Base-by-base conservation (phyloP, 1,140 invertebrate genomes). In the Apolygus lucorum region DNA sequence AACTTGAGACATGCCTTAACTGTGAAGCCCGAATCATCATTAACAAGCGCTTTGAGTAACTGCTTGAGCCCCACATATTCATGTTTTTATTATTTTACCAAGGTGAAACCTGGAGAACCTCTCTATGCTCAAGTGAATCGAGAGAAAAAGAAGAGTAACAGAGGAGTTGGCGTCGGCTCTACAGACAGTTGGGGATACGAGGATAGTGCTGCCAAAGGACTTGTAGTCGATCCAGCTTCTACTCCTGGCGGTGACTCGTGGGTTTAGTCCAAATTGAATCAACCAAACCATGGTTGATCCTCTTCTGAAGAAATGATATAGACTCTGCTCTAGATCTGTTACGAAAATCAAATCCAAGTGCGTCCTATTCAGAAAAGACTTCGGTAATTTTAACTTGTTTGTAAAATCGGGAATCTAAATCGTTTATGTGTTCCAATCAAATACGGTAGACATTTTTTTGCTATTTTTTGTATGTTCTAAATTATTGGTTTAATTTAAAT, bases 81-180 rank as follows among this genome's bases (percentile, higher is more conserved):
- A n/a, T n/a, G n/a, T n/a, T n/a, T n/a, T n/a, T n/a, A n/a, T n/a
- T n/a, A n/a, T n/a, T n/a, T n/a, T n/a, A n/a, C n/a, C n/a, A n/a
- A 84, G 80, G 81, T 82, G 74, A 83, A 84, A 79, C 81, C 84
- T 73, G 84, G 83, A 75, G 88, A 90, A 80, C 88, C 88, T 73
- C 81, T 90, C 52, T 90, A 90, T 80, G 88, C 88, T 77, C 88
- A 90, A 83, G 88, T 90, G 73, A 90, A 90, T 78, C 84, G 88
- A 79, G 88, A 89, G 78, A 89, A 88, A 81, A 90, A 90, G 78
- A 86, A 87, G 76, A 87, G 86, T 77, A 82, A 86, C 69, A 85
- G 85, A 75, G 82, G 80, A 75, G 82, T 82, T 75, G 77, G 81
- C 75, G 81, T 81, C 75, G 78, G 79, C 76, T 76, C 77, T 75